These are phyloP conservation scores for Helostoma temminkii DNA, from an alignment of 2,797 vertebrate genomes.

Conservation along the genomic window DNA sequence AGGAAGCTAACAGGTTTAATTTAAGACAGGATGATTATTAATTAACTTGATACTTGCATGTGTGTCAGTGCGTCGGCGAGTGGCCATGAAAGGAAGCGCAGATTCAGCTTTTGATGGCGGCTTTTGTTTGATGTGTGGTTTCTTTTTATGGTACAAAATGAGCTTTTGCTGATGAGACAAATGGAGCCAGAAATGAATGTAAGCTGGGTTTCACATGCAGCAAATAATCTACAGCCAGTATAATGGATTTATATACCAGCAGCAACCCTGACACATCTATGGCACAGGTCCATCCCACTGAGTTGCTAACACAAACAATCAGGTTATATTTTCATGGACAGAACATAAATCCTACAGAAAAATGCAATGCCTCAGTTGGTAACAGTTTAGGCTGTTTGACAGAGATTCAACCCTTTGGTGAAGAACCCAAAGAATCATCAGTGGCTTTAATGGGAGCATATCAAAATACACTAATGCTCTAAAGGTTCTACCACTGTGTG, in stretches of 20 bases:
- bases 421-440: no score
- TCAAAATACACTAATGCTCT: no score
- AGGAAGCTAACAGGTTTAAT: conserved; percentile 35
- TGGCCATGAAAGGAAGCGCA: conserved; percentile 42
- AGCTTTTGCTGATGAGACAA: background rate
- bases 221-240: background rate
- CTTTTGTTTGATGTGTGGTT: conserved; percentile 38
- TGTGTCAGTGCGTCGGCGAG: conserved; percentile 6
- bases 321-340: no score
- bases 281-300: no score
- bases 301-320: no score
- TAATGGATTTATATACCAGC: no score
- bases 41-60: conserved; percentile 5
- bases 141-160: conserved; percentile 9
- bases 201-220: background rate
- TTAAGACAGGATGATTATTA: conserved; percentile 30
- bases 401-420: no score
- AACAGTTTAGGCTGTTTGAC: no score
- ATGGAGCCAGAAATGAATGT: conserved; percentile 1
- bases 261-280: no score
- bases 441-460: no score
- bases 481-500: background rate
- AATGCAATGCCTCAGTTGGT: no score
- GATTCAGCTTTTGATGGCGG: conserved; percentile 51
- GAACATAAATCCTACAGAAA: no score